phyloP scores from a whole-genome alignment of 2,888 invertebrate genomes.

The Drosophila paranaensis region DNA sequence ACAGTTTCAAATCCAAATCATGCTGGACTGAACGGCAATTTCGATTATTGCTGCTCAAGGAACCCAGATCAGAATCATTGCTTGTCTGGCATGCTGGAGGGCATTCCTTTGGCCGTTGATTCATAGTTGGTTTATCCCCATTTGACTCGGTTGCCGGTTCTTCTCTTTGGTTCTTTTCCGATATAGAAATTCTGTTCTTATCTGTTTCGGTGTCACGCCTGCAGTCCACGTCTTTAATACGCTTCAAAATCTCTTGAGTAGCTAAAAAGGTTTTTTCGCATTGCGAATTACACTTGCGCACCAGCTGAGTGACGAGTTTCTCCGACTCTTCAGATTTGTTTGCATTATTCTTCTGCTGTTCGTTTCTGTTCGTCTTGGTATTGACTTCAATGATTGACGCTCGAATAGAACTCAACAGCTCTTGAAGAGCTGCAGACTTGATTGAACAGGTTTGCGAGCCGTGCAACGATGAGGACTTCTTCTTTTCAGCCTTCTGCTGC shows the following conservation, averaged over 20 bases:
- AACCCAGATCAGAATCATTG: neutral
- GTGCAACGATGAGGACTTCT: too few relatives aligned
- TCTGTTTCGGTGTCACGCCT: neutral
- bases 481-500: neutral
- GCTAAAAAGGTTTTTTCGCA: neutral
- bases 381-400: neutral
- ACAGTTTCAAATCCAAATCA: constrained; percentile 15
- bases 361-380: neutral
- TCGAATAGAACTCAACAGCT: constrained; percentile 3
- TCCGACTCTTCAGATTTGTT: neutral
- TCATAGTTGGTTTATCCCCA: neutral
- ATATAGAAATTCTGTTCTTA: neutral
- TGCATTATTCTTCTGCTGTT: neutral
- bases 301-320: neutral
- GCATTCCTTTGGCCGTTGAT: neutral
- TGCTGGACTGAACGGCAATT: neutral
- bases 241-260: neutral
- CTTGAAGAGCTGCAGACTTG: neutral
- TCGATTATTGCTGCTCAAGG: too few relatives aligned
- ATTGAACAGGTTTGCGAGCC: too few relatives aligned
- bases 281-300: neutral
- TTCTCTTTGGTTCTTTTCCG: neutral
- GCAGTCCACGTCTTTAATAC: neutral
- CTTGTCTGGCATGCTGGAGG: too few relatives aligned
- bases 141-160: too few relatives aligned